Percentiles rank a stretch among this genome's conserved stretches.
These are phyloP conservation scores for Exocentrus adspersus DNA, from an alignment of 2,888 invertebrate species.

Conservation along the genomic window DNA sequence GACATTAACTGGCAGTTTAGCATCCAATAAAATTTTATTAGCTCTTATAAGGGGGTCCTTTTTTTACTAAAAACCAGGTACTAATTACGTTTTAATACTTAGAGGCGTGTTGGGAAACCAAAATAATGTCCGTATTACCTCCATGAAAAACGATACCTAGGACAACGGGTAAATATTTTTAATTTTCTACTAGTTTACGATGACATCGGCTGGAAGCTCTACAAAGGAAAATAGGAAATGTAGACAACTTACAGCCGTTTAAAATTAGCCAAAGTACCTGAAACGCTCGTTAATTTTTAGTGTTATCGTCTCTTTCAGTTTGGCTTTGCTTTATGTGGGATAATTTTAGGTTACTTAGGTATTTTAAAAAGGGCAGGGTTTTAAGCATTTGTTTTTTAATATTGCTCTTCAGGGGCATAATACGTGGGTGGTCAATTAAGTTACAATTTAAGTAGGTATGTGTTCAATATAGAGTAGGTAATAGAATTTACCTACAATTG, in stretches of 20 bases:
- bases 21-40: constrained; percentile 29
- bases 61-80: constrained; percentile 20
- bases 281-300: constrained; percentile 46
- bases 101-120: constrained; percentile 32
- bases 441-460: background rate
- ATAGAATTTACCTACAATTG: too few relatives aligned
- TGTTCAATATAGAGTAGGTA: background rate
- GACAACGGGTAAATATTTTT: constrained; percentile 27
- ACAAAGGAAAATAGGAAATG: constrained; percentile 31
- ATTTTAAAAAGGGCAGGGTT: background rate
- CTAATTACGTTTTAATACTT: constrained; percentile 28
- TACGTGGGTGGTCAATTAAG: background rate
- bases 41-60: constrained; percentile 14
- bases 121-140: constrained; percentile 32
- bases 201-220: constrained; percentile 38
- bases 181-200: constrained; percentile 38
- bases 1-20: constrained; percentile 4
- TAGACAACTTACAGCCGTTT: constrained; percentile 29
- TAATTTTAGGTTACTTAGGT: constrained; percentile 23
- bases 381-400: background rate
- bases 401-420: background rate
- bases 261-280: constrained; percentile 46
- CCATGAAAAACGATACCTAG: constrained; percentile 23
- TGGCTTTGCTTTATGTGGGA: constrained; percentile 33
- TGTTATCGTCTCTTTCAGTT: constrained; percentile 37